phyloP scores from a whole-genome alignment of 2,888 invertebrate species.

The Sussaba pulchella region DNA sequence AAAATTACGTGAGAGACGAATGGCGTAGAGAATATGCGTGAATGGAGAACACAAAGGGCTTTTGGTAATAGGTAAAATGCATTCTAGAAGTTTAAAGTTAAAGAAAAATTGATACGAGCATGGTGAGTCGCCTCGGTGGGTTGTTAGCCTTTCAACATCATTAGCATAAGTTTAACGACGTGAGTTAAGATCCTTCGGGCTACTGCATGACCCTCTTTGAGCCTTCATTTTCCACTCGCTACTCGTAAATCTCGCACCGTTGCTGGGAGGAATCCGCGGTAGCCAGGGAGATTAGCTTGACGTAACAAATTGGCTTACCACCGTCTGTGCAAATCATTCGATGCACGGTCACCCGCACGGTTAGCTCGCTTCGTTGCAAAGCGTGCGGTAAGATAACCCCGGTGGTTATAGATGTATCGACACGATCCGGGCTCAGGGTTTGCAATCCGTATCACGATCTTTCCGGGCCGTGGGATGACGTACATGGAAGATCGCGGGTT shows the following conservation, averaged over 20 bases:
- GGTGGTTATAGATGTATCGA: conserved; percentile 46
- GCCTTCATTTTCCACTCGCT: conserved; percentile 4
- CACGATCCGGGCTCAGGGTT: conserved; percentile 46
- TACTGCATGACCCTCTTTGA: neutral
- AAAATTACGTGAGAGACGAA: conserved; percentile 1
- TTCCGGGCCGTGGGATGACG: conserved; percentile 40
- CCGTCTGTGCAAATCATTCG: conserved; percentile 23
- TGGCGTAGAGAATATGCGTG: neutral
- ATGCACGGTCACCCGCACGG: conserved; percentile 10
- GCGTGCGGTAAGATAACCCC: neutral
- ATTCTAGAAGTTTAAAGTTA: conserved; percentile 13
- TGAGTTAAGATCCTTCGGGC: neutral
- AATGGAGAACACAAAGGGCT: neutral
- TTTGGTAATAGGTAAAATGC: neutral
- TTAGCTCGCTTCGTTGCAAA: neutral
- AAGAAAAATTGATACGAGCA: conserved; percentile 2
- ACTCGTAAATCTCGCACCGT: conserved; percentile 38
- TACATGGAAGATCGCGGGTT: conserved; percentile 22
- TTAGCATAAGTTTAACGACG: conserved; percentile 35
- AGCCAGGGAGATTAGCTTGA: conserved; percentile 38
- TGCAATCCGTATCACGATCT: conserved; percentile 59
- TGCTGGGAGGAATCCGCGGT: conserved; percentile 30
- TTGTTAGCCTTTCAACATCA: conserved; percentile 13
- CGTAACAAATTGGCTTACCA: conserved; percentile 27
- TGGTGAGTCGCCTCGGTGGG: neutral